These are phyloP conservation scores for Castor canadensis DNA, from an alignment of 2,113 vertebrate species.

Conservation along the genomic window DNA sequence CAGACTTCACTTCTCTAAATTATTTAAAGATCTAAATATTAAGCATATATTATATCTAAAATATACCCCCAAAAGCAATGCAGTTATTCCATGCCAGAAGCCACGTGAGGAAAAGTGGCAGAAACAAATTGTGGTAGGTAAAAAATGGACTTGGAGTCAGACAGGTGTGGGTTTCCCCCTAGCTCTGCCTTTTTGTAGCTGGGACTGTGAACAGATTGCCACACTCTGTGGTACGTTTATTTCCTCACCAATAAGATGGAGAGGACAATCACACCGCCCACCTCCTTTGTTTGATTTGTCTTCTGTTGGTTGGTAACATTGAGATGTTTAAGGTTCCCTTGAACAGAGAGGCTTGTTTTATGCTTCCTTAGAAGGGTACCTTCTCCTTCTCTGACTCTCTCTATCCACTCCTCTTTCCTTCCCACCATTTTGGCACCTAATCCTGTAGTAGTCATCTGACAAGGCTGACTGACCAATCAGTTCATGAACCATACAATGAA, in stretches of 20 bases:
- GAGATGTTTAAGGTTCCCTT: background rate
- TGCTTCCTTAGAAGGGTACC: background rate
- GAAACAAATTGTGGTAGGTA: background rate
- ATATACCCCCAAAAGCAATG: background rate
- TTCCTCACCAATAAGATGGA: background rate
- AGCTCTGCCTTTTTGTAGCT: background rate
- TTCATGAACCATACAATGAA: background rate
- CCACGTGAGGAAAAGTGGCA: background rate
- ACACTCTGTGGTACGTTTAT: too few species aligned
- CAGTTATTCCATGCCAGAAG: background rate
- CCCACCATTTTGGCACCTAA: background rate
- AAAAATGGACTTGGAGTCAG: background rate
- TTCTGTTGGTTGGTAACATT: background rate
- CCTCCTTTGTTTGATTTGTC: background rate
- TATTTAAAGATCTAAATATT: background rate
- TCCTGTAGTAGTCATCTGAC: background rate
- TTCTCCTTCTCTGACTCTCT: background rate
- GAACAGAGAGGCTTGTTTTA: background rate
- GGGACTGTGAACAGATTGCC: background rate
- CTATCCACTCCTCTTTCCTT: background rate
- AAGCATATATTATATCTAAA: background rate
- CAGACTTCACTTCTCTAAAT: too few species aligned
- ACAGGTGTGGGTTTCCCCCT: background rate
- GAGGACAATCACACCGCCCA: background rate
- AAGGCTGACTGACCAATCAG: background rate